Evolutionary conservation across 2,113 vertebrate genomes (phyloP).

Genomic region (Etheostoma cragini): DNA sequence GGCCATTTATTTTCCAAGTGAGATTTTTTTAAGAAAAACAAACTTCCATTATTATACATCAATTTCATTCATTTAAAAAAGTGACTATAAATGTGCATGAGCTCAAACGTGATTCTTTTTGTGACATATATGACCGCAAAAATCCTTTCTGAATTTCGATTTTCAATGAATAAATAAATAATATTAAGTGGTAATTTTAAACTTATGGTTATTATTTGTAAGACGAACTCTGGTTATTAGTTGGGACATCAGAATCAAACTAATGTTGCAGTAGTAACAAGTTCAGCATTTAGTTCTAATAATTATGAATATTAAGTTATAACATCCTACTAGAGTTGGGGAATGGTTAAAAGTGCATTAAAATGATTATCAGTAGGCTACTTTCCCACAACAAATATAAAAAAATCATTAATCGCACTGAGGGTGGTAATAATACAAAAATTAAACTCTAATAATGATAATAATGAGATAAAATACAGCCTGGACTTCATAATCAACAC

Average conservation of each 20-base stretch:
- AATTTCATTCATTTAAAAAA: neutral
- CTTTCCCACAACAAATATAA: neutral
- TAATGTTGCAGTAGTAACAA: neutral
- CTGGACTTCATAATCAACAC: neutral
- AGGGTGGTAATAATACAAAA: too few relatives aligned
- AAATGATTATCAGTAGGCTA: constrained; percentile 1
- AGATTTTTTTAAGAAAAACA: too few relatives aligned
- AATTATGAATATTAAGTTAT: neutral
- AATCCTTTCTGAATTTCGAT: neutral
- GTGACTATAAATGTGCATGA: neutral
- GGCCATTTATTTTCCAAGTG: too few relatives aligned
- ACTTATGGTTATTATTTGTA: neutral
- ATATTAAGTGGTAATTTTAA: neutral
- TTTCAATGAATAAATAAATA: neutral
- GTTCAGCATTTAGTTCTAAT: neutral
- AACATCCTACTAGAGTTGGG: neutral
- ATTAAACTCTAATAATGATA: neutral
- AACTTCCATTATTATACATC: neutral
- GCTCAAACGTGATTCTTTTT: neutral
- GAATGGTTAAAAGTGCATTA: neutral
- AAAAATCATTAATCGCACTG: neutral
- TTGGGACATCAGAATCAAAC: neutral
- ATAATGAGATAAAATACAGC: neutral
- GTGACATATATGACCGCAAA: too few relatives aligned
- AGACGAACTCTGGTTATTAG: neutral